Evolutionary conservation across 2,888 invertebrate species (phyloP).

Genomic region (Xestia c-nigrum): DNA sequence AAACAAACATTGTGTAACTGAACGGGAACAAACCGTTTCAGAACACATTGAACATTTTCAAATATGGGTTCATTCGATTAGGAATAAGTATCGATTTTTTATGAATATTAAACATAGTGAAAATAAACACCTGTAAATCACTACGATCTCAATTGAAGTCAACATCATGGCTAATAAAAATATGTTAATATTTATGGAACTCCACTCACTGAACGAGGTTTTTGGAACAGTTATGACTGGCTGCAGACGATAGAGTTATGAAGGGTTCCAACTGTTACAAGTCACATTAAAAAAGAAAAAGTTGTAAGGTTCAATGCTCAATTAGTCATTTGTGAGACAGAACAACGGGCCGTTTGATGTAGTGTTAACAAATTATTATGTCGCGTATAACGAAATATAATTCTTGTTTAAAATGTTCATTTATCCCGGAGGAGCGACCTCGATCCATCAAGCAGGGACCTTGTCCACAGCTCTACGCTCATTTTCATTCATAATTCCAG

Average conservation of each 20-base stretch:
- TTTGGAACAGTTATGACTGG: constrained; percentile 31
- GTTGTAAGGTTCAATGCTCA: constrained; percentile 38
- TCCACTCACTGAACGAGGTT: constrained; percentile 48
- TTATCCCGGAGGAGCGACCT: constrained; percentile 56
- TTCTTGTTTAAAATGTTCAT: constrained; percentile 60
- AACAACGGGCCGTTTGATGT: constrained; percentile 63
- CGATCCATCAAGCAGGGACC: constrained; percentile 62
- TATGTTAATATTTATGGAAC: constrained; percentile 52
- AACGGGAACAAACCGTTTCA: not conserved
- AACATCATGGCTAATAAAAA: constrained; percentile 40
- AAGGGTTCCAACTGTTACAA: constrained; percentile 48
- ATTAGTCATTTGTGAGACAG: constrained; percentile 51
- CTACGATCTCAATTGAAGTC: constrained; percentile 44
- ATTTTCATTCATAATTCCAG: constrained; percentile 65
- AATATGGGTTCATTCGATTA: not conserved
- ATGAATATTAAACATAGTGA: constrained; percentile 14
- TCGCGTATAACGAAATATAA: constrained; percentile 59
- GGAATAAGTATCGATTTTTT: constrained; percentile 12
- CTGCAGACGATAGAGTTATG: constrained; percentile 42
- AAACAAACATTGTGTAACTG: not conserved
- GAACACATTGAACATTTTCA: not conserved
- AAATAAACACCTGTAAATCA: constrained; percentile 53
- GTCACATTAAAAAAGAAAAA: constrained; percentile 23
- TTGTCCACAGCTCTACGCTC: constrained; percentile 60
- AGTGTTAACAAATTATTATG: constrained; percentile 61